A percentile compares a stretch with the other conserved stretches of the same genome.
These are phyloP conservation scores for Probosciger aterrimus DNA, from an alignment of 2,113 vertebrate genomes.

Conservation along the genomic window DNA sequence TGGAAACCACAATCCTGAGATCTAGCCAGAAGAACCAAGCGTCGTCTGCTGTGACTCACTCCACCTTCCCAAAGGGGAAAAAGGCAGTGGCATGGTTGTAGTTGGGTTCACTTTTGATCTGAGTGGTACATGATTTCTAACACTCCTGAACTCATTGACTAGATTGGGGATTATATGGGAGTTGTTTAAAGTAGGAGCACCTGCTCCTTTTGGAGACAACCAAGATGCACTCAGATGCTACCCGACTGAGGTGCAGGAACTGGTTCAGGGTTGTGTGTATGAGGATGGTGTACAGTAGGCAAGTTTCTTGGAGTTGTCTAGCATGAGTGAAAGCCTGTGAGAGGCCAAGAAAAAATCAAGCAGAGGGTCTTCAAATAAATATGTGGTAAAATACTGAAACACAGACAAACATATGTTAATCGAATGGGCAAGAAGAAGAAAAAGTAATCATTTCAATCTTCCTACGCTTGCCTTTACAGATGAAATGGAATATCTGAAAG, in stretches of 20 bases:
- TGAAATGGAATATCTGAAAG: conserved; percentile 38
- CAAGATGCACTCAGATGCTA: neutral
- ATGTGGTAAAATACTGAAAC: conserved; percentile 1
- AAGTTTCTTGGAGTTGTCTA: neutral
- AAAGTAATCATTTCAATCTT: conserved; percentile 38
- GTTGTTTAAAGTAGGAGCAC: neutral
- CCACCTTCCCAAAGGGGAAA: neutral
- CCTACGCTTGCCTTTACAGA: neutral
- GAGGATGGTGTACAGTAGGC: neutral
- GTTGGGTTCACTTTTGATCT: neutral
- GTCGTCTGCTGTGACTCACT: neutral
- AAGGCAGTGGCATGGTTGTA: neutral
- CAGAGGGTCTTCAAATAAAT: neutral
- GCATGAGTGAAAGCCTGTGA: neutral
- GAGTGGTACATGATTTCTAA: neutral
- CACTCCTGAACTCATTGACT: neutral
- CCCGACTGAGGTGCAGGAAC: neutral
- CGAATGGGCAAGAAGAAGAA: neutral
- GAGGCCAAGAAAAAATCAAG: neutral
- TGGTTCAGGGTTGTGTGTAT: neutral
- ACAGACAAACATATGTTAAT: conserved; percentile 49
- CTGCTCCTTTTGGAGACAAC: neutral
- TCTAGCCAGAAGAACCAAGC: neutral
- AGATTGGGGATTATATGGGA: neutral
- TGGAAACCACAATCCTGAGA: neutral